phyloP scores from a whole-genome alignment of 1,140 invertebrate species.

The Parasteatoda tepidariorum region DNA sequence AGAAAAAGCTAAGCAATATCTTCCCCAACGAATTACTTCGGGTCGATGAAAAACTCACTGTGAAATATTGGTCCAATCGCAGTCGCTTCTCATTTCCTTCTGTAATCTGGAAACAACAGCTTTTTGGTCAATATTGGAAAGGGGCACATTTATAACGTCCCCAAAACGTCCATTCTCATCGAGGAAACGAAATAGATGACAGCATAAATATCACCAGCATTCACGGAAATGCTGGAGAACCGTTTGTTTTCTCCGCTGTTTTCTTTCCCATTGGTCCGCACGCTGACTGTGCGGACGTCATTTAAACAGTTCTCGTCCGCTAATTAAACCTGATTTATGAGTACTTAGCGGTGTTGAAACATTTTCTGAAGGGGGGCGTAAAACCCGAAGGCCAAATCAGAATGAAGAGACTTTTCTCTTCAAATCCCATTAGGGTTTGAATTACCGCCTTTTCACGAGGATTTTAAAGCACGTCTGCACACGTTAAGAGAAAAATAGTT shows the following conservation, averaged over 20 bases:
- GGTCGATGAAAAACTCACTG: constrained; percentile 43
- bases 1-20: constrained; percentile 14
- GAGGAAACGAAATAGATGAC: constrained; percentile 41
- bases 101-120: constrained; percentile 56
- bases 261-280: constrained; percentile 24
- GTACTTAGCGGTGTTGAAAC: constrained; percentile 34
- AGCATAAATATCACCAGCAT: constrained; percentile 46
- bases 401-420: not conserved
- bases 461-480: not conserved
- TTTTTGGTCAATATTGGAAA: constrained; percentile 57
- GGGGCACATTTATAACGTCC: constrained; percentile 50
- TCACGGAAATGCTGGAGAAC: constrained; percentile 11
- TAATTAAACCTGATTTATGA: constrained; percentile 56
- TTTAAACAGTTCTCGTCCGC: constrained; percentile 15
- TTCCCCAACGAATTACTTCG: constrained; percentile 14
- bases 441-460: not conserved
- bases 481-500: not conserved
- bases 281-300: not conserved
- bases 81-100: constrained; percentile 50
- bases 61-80: constrained; percentile 51
- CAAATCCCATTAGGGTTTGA: not conserved
- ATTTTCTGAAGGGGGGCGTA: not conserved
- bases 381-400: not conserved
- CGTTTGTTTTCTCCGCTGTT: constrained; percentile 35
- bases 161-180: constrained; percentile 39